Percentiles rank a stretch among this genome's conserved stretches.
Conservation (phyloP, 2,797 vertebrate species). For the Xiphorhynchus erythropygius region DNA sequence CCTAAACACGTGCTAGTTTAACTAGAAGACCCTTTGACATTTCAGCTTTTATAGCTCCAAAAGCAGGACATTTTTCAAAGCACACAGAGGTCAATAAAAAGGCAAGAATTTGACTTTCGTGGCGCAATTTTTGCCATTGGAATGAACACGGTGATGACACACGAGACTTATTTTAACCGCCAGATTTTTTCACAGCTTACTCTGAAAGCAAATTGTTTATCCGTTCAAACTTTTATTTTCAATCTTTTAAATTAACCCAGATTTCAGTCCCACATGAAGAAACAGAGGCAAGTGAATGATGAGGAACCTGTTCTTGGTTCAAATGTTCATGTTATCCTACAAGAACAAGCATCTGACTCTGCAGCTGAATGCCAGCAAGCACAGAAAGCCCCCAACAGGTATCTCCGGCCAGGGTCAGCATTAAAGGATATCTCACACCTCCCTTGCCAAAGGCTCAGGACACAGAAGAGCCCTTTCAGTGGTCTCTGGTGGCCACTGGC, state of each 20-base stretch:
- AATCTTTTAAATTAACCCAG: not conserved
- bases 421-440: not conserved
- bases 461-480: conserved; percentile 33
- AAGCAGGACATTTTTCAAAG: not conserved
- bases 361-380: not conserved
- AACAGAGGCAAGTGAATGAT: not conserved
- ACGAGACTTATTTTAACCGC: not conserved
- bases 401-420: not conserved
- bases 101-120: not conserved
- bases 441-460: not conserved
- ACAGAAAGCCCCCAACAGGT: not conserved
- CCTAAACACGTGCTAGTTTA: not conserved
- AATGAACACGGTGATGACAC: not conserved
- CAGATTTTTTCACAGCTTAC: not conserved
- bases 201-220: not conserved
- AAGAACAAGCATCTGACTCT: not conserved
- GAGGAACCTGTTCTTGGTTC: not conserved
- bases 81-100: not conserved
- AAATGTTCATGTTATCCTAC: not conserved
- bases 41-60: not conserved
- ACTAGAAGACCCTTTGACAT: not conserved
- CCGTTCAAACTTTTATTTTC: not conserved
- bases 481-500: conserved; percentile 33
- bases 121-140: not conserved
- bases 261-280: not conserved